Base-by-base conservation (phyloP, 1,140 invertebrate species). In the Hormaphis cornu region DNA sequence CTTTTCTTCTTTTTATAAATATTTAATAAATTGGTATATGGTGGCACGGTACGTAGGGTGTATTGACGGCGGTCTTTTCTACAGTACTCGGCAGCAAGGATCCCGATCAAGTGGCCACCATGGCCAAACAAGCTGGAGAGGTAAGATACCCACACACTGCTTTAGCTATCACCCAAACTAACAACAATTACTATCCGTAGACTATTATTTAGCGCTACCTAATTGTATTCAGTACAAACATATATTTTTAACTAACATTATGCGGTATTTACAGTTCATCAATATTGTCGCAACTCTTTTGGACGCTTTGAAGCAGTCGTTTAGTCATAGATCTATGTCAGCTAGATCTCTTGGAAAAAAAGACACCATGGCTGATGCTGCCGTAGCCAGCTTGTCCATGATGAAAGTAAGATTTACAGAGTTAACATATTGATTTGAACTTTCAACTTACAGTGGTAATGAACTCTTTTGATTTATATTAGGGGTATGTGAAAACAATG, bases 111-210 rank as follows among this genome's bases (percentile, higher is more conserved):
- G 87, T 92, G 76, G 86, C 89, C 80, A 86, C 86, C 79, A 90
- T 93, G 87, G 90, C 90, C 81, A 91, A 91, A 82, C 90, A 94
- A 81, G 90, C 90, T 79, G 88, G 89, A 79, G 89, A 94, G 89
- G 91, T 93, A 88, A 84, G 87, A 53, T 20, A 56, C 44, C 63
- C 46, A 70, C 46, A 61, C 66, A 53, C 69, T 58, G 48, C 66
- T 54, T 69, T 37, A 53, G 37, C 52, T 69, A 69, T 9, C 48
- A 54, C 22, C 37, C 10, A 6, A 30, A 33, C 10, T 50, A 66
- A 66, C 58, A 24, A 42, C n/a, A n/a, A n/a, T n/a, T n/a, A n/a
- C n/a, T n/a, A n/a, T n/a, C n/a, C n/a, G n/a, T n/a, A n/a, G n/a
- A n/a, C n/a, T n/a, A n/a, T n/a, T n/a, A n/a, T n/a, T n/a, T n/a